Conservation (phyloP, 2,113 vertebrate species). For the Neomonachus schauinslandi region DNA sequence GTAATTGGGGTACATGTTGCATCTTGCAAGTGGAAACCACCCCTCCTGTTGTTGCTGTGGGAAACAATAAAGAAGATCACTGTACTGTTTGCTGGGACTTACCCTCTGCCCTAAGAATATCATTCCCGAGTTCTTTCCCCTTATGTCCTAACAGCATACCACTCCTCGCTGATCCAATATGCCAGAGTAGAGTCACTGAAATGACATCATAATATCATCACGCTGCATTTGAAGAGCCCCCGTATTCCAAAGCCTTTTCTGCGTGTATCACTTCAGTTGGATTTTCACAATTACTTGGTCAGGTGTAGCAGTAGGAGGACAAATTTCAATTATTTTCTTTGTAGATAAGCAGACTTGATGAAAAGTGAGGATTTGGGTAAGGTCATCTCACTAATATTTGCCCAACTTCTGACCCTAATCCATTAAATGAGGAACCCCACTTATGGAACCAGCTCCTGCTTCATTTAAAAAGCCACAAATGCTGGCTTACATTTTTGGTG, state of each 20-base stretch:
- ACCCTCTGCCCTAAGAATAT: neutral
- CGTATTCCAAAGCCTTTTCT: neutral
- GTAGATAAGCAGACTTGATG: neutral
- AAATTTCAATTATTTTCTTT: neutral
- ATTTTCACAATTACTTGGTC: neutral
- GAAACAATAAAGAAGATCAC: neutral
- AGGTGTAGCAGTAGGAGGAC: neutral
- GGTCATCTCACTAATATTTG: neutral
- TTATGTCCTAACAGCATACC: neutral
- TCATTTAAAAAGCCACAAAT: neutral
- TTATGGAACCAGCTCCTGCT: neutral
- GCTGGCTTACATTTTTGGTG: neutral
- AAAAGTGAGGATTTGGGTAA: neutral
- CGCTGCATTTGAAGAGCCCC: neutral
- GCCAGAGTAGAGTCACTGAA: neutral
- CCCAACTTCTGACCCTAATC: neutral
- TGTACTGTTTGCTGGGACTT: neutral
- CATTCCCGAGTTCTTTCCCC: neutral
- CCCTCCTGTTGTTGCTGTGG: neutral
- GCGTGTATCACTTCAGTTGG: neutral
- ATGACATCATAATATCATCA: neutral
- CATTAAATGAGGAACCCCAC: neutral
- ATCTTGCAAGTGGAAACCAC: neutral
- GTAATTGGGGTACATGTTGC: neutral
- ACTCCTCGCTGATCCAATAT: neutral